Evolutionary conservation across 2,797 vertebrate genomes (phyloP).

Genomic region (Harpagifer antarcticus): DNA sequence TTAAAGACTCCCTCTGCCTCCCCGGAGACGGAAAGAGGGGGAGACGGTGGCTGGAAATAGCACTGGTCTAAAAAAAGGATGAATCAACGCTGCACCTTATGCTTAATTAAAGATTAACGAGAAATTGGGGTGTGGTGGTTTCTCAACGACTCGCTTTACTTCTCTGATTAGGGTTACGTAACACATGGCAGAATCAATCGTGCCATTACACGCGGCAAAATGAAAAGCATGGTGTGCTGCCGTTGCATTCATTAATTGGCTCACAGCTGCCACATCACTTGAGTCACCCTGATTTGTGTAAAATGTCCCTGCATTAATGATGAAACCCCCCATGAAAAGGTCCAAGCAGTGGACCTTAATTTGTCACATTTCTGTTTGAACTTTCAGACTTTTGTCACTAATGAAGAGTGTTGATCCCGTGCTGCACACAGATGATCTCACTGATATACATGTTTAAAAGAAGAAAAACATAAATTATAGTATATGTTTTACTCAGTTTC

Average conservation of each 20-base stretch:
- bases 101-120: constrained; percentile 87
- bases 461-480: too few relatives aligned
- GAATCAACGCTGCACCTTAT: constrained; percentile 80
- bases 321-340: constrained; percentile 15
- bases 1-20: constrained; percentile 61
- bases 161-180: constrained; percentile 81
- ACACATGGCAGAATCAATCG: constrained; percentile 71
- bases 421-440: background rate
- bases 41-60: constrained; percentile 78
- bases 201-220: constrained; percentile 45
- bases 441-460: background rate
- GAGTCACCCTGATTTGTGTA: constrained; percentile 53
- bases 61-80: constrained; percentile 68
- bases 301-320: constrained; percentile 61
- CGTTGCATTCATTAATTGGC: constrained; percentile 46
- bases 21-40: constrained; percentile 68
- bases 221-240: constrained; percentile 24
- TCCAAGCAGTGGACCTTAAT: background rate
- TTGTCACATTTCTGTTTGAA: constrained; percentile 14
- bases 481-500: background rate
- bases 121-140: constrained; percentile 73
- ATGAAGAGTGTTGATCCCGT: background rate
- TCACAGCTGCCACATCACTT: constrained; percentile 41
- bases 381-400: constrained; percentile 16
- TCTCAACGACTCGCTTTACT: constrained; percentile 77